These are phyloP conservation scores for Pongo abelii DNA, from an alignment of 2,113 vertebrate genomes.

Conservation along the genomic window DNA sequence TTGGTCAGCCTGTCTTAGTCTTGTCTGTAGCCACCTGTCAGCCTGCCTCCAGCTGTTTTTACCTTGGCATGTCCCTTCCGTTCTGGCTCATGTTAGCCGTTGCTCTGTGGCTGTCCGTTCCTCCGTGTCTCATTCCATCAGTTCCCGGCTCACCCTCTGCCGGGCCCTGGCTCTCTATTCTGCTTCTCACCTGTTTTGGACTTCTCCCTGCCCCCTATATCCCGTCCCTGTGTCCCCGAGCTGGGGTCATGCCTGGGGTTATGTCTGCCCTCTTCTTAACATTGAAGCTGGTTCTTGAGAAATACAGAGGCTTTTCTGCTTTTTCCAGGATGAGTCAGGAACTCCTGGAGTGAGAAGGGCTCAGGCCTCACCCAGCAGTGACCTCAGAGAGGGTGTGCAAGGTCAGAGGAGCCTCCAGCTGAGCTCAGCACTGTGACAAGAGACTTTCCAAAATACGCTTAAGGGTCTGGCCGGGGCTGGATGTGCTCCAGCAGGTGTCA, in stretches of 20 bases:
- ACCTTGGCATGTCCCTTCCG: neutral
- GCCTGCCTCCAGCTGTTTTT: too few relatives aligned
- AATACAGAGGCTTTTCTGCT: neutral
- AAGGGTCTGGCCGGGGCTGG: neutral
- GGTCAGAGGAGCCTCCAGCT: neutral
- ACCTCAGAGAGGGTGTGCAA: neutral
- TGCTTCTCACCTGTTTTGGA: neutral
- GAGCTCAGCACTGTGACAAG: neutral
- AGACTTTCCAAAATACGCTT: conserved; percentile 43
- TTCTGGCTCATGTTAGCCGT: neutral
- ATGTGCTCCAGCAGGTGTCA: neutral
- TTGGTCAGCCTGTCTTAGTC: neutral
- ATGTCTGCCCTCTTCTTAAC: neutral
- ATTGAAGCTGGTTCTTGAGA: neutral
- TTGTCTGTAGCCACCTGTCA: neutral
- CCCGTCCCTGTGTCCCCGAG: neutral
- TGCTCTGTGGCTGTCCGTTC: neutral
- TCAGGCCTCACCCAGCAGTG: neutral
- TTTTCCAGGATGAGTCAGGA: conserved; percentile 62
- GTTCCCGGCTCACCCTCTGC: neutral
- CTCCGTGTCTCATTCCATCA: neutral
- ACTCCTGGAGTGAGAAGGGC: neutral
- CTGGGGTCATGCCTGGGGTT: neutral
- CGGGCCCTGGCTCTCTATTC: neutral
- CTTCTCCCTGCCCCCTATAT: neutral